Evolutionary conservation across 2,888 invertebrate genomes (phyloP), one percentile per base, ranked within the genome.

Genomic region (Drosophila infuscata): DNA sequence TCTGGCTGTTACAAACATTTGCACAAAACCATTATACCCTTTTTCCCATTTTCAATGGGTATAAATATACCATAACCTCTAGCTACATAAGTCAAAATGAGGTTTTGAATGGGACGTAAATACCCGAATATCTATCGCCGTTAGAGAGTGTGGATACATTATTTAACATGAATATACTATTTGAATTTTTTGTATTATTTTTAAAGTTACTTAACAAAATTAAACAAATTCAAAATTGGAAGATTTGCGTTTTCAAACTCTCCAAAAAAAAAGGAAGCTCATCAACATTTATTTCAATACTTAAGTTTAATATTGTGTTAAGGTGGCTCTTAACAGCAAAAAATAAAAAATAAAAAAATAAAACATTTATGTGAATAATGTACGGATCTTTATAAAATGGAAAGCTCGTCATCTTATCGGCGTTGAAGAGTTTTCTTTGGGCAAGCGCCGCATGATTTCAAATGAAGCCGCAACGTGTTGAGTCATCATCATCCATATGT

Each of bases 401-500:
- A 46, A 15, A 3, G 15, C 15, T 46, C 25, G 25, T 15, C 20
- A 46, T 15, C 12, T 38, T 20, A 5, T 36, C 35, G 2, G 38
- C 17, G 32, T 3, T 20, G n/a, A 32, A 43, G 9, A 35, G 49
- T n/a, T 30, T 36, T 36, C 36, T 25, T 35, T 12, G 29, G 12
- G 29, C 25, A 46, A 43, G 38, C 33, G 8, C 12, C 38, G 17
- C 20, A 25, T 17, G 5, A 54, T 32, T 67, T 38, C 11, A 46
- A 66, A 41, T 65, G 25, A n/a, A 17, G 65, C 38, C 30, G 36
- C 65, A 43, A 35, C 49, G 58, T 54, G 48, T 59, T 78, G 80
- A 78, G 70, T 78, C 76, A 78, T 59, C 70, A 70, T 59, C 48
- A 52, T 4, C 25, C 15, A 75, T 53, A 57, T 36, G 69, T 17